Base-by-base conservation (phyloP, 2,113 vertebrate species). In the Hylia prasina region DNA sequence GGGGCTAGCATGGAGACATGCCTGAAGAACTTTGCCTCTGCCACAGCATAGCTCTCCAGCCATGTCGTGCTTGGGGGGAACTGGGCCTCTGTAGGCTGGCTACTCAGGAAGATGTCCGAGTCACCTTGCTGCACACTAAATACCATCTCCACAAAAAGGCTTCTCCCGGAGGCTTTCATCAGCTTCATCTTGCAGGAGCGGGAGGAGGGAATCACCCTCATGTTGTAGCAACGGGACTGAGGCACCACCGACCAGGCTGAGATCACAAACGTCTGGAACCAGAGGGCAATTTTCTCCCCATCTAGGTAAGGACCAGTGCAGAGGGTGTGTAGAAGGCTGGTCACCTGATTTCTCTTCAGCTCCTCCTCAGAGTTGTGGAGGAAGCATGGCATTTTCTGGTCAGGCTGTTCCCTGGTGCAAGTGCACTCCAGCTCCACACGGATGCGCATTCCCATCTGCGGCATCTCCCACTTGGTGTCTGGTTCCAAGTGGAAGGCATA, bases 361-460 rank as follows among this genome's bases (percentile, higher is more conserved):
- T 82, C 21, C 24, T 75, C 16, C 54, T 31, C 17, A 13, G 70
- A 18, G 24, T 27, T 30, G 54, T 89, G 78, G 39, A 90, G 47
- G 63, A 90, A 56, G 63, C 70, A 90, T 17, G 16, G 35, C 12
- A 2, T 16, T 35, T 11, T 35, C 21, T 30, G 14, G n/a, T 21
- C 42, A 24, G 21, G 20, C 66, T 54, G 40, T 3, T 35, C 8
- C 30, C 11, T 0, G 0, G 8, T 6, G 25, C 87, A 82, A 7
- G 63, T 76, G 79, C 87, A 90, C 63, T 23, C 47, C 40, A 31
- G 63, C 70, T 63, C 70, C 70, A 90, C 87, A 0, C 31, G 63
- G 40, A 90, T 0, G 0, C 63, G 18, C 70, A 27, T 61, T 8
- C 28, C 19, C 1, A 0, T 19, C 5, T 19, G 25, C 1, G 35